Percentiles rank a stretch among this genome's conserved stretches.
Evolutionary conservation across 2,113 vertebrate genomes (phyloP).

Genomic region (Zingel zingel): DNA sequence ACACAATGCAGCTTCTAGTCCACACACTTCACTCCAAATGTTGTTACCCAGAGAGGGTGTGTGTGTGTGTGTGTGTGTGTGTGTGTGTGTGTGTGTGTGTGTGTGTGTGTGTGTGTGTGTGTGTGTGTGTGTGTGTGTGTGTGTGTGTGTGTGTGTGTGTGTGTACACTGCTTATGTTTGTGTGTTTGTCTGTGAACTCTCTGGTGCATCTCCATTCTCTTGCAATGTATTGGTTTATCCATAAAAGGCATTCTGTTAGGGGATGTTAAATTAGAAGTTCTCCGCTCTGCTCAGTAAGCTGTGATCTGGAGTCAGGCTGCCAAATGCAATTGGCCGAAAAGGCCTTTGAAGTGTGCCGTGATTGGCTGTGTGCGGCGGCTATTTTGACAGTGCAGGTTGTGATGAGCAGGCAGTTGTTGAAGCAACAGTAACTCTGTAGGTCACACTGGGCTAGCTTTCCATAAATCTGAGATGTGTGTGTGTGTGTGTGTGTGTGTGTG

Average conservation of each 20-base stretch:
- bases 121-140: constrained; percentile 10
- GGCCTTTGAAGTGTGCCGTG: constrained; percentile 56
- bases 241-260: constrained; percentile 48
- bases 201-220: constrained; percentile 29
- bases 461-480: constrained; percentile 22
- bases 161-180: constrained; percentile 1
- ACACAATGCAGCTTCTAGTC: constrained; percentile 24
- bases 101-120: constrained; percentile 1
- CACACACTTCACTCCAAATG: neutral
- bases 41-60: constrained; percentile 16
- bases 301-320: constrained; percentile 52
- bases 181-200: constrained; percentile 23
- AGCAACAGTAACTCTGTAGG: constrained; percentile 44
- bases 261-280: constrained; percentile 44
- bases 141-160: constrained; percentile 15
- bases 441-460: constrained; percentile 32
- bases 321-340: constrained; percentile 62
- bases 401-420: constrained; percentile 46
- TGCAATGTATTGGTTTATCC: constrained; percentile 39
- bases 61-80: constrained; percentile 11
- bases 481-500: neutral
- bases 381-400: constrained; percentile 65
- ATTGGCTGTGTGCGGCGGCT: constrained; percentile 61
- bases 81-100: constrained; percentile 8
- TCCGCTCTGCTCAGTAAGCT: constrained; percentile 50